Conservation (phyloP, 2,797 vertebrate species). For the Chiropotes sagulatus region DNA sequence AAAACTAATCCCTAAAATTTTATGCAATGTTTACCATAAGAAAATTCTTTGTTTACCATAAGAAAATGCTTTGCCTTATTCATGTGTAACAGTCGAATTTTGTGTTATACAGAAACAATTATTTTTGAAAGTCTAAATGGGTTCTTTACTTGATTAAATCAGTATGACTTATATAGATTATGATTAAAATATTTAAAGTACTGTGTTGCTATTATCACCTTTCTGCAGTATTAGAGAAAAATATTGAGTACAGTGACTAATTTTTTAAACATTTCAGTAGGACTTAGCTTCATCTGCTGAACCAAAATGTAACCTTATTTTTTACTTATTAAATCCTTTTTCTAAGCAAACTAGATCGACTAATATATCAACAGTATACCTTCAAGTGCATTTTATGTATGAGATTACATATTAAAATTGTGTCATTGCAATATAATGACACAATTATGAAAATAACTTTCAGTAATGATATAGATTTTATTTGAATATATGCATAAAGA, state of each 20-base stretch:
- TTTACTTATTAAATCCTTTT: not conserved
- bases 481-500: not conserved
- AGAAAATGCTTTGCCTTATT: not conserved
- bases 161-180: not conserved
- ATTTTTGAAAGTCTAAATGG: constrained; percentile 33
- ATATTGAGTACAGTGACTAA: not conserved
- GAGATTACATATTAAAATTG: not conserved
- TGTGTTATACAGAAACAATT: not conserved
- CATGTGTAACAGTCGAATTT: not conserved
- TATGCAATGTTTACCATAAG: not conserved
- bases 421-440: not conserved
- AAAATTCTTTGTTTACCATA: not conserved
- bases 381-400: not conserved
- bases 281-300: not conserved
- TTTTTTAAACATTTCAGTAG: not conserved
- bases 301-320: not conserved
- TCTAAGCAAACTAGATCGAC: not conserved
- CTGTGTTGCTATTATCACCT: not conserved
- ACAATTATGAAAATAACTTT: not conserved
- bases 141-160: constrained; percentile 3
- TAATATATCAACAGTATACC: not conserved
- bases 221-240: not conserved
- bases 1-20: not conserved
- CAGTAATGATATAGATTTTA: not conserved
- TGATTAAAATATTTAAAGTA: not conserved